Conservation (phyloP, 92 coral and sea anemone species). For the Paramuricea clavata region DNA sequence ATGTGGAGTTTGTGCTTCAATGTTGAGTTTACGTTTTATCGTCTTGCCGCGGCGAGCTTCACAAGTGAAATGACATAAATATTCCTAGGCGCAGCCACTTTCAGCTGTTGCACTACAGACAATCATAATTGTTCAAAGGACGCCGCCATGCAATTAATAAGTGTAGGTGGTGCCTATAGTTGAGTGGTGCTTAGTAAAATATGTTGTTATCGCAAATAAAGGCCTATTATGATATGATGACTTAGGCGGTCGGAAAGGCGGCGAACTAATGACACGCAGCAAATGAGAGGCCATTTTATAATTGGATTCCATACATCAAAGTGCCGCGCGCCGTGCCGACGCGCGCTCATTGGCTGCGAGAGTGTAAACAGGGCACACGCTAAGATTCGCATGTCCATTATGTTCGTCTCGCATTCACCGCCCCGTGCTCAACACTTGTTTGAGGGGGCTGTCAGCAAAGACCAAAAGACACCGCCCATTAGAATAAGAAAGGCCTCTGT, state of each 20-base stretch:
- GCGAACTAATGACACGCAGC: slow-evolving; percentile 99
- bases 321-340: slow-evolving; percentile 81
- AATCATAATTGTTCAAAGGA: slow-evolving; percentile 99
- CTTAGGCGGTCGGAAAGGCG: slow-evolving; percentile 99
- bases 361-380: slow-evolving; percentile 96
- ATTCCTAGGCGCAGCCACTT: slow-evolving; percentile 37
- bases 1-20: not conserved
- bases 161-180: slow-evolving; percentile 97
- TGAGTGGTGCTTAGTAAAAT: slow-evolving; percentile 96
- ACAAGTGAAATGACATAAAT: slow-evolving; percentile 44
- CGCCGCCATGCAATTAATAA: slow-evolving; percentile 98
- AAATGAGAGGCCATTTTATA: slow-evolving; percentile 99
- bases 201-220: slow-evolving; percentile 99
- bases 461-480: slow-evolving; percentile 99
- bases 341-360: slow-evolving; percentile 79
- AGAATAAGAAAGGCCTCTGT: slow-evolving; percentile 93
- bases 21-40: not conserved
- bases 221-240: slow-evolving; percentile 99
- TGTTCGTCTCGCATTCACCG: slow-evolving; percentile 99
- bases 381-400: slow-evolving; percentile 98
- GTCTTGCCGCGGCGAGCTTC: slow-evolving; percentile 26
- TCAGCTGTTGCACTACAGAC: slow-evolving; percentile 67
- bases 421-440: slow-evolving; percentile 94
- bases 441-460: slow-evolving; percentile 94
- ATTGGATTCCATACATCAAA: slow-evolving; percentile 99